A percentile compares a stretch with the other conserved stretches of the same genome.
These are phyloP conservation scores for Megalops atlanticus DNA, from an alignment of 2,113 vertebrate species.

Conservation along the genomic window DNA sequence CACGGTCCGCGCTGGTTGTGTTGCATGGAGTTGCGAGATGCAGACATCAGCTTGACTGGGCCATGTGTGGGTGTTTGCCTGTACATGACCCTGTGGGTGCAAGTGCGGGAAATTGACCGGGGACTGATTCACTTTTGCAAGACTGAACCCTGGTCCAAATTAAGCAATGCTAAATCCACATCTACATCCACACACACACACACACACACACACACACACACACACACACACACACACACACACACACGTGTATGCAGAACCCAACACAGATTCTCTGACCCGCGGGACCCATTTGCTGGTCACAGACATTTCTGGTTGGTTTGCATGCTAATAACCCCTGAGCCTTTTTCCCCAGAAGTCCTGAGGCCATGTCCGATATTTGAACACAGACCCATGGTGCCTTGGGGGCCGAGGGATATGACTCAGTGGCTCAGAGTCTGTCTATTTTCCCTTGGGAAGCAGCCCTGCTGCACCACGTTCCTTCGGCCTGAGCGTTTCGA, in stretches of 20 bases:
- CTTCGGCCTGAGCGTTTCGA: no score
- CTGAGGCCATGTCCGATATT: not conserved
- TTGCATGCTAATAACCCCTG: no score
- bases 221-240: not conserved
- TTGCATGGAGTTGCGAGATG: no score
- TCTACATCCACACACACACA: not conserved
- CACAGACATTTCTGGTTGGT: no score
- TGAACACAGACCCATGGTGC: not conserved
- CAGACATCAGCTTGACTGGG: no score
- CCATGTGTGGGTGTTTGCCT: not conserved
- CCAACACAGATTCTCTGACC: not conserved
- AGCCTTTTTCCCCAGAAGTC: constrained; percentile 28
- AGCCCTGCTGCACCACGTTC: no score
- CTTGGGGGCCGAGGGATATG: no score
- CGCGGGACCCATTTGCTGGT: no score
- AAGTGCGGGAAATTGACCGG: not conserved
- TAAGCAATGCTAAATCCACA: not conserved
- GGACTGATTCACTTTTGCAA: constrained; percentile 8
- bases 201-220: not conserved
- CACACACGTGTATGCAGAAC: not conserved
- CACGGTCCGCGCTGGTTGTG: no score
- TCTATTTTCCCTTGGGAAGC: no score
- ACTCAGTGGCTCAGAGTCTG: no score
- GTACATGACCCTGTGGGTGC: no score
- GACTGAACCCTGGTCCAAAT: not conserved